Conservation (phyloP, 2,797 vertebrate genomes). For the Notamacropus eugenii region DNA sequence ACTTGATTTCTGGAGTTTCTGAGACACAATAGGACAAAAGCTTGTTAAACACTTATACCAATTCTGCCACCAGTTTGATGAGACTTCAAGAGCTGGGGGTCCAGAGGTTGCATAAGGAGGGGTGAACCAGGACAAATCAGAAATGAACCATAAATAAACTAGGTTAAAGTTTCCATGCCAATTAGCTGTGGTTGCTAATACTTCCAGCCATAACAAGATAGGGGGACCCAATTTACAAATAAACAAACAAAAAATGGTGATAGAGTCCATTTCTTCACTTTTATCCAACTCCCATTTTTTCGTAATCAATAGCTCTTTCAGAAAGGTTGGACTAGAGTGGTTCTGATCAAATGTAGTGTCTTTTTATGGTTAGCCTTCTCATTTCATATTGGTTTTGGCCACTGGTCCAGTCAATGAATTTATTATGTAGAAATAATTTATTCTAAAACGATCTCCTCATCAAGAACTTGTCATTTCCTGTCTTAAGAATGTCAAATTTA, state of each 20-base stretch:
- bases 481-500: not conserved
- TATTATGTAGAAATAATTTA: not conserved
- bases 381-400: not conserved
- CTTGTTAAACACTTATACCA: not conserved
- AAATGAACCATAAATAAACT: not conserved
- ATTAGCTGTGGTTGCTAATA: not conserved
- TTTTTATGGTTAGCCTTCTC: not conserved
- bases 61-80: not conserved
- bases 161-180: not conserved
- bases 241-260: not conserved
- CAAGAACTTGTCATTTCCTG: not conserved
- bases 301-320: not conserved
- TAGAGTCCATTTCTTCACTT: not conserved
- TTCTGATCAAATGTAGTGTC: not conserved
- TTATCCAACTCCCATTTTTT: not conserved
- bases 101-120: not conserved
- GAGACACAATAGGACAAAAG: not conserved
- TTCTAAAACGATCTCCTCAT: not conserved
- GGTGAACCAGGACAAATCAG: not conserved
- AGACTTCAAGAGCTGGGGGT: not conserved
- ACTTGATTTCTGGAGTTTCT: not conserved
- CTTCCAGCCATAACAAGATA: not conserved
- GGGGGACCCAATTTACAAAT: not conserved
- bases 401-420: not conserved
- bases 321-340: not conserved